phyloP scores from a whole-genome alignment of 2,888 invertebrate genomes.

The Peribatodes rhomboidaria region DNA sequence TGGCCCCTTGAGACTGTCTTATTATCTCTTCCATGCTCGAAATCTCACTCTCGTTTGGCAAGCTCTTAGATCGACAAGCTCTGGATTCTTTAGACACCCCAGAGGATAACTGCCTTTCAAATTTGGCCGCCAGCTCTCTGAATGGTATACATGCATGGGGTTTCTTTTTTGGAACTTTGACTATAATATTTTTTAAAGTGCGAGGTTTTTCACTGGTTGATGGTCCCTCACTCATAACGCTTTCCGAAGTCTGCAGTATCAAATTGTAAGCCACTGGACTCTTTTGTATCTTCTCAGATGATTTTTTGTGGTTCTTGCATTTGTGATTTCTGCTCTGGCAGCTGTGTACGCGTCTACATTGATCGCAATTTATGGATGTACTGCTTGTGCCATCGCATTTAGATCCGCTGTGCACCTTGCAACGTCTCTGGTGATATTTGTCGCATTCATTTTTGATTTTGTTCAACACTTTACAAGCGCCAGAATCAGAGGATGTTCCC shows the following conservation, averaged over 20 bases:
- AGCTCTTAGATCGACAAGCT: slow-evolving; percentile 62
- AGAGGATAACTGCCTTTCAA: slow-evolving; percentile 57
- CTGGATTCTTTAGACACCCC: slow-evolving; percentile 52
- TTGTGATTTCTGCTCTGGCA: slow-evolving; percentile 69
- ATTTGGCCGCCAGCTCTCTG: slow-evolving; percentile 65
- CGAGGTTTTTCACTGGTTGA: slow-evolving; percentile 52
- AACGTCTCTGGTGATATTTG: slow-evolving; percentile 74
- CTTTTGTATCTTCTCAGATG: slow-evolving; percentile 66
- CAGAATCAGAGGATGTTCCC: slow-evolving; percentile 72
- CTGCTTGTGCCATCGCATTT: slow-evolving; percentile 73
- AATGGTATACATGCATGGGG: slow-evolving; percentile 61
- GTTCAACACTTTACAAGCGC: slow-evolving; percentile 73
- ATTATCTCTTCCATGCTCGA: slow-evolving; percentile 70
- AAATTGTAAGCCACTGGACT: slow-evolving; percentile 79
- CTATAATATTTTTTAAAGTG: slow-evolving; percentile 71
- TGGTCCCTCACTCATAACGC: slow-evolving; percentile 71
- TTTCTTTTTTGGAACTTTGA: slow-evolving; percentile 74
- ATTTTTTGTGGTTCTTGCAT: slow-evolving; percentile 67
- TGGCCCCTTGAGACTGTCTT: slow-evolving; percentile 65
- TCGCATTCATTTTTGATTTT: slow-evolving; percentile 80
- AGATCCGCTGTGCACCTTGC: slow-evolving; percentile 60
- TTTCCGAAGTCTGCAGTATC: slow-evolving; percentile 80
- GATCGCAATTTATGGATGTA: slow-evolving; percentile 72
- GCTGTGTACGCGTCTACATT: slow-evolving; percentile 69
- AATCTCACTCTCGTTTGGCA: slow-evolving; percentile 70